These are phyloP conservation scores for Drosophila parabipectinata DNA, from an alignment of 1,140 invertebrate genomes.

Conservation along the genomic window DNA sequence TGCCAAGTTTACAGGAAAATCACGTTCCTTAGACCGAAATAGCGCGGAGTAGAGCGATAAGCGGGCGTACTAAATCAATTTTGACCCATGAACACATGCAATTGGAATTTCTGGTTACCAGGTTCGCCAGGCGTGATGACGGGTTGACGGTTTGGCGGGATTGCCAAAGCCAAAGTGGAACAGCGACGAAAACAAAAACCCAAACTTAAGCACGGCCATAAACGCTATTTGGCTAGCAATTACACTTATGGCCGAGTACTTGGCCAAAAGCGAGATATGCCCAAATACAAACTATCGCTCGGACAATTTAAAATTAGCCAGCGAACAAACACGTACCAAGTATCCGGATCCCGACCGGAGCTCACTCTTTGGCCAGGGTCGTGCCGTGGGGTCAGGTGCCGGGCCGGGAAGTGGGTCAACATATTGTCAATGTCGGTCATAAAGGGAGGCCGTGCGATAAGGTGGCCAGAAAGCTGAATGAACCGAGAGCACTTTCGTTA, in stretches of 20 bases:
- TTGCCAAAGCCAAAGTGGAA: conserved; percentile 27
- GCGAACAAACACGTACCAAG: conserved; percentile 24
- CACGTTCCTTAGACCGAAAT: conserved; percentile 44
- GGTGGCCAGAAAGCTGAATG: conserved; percentile 43
- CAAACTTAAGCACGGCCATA: conserved; percentile 53
- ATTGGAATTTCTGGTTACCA: conserved; percentile 48
- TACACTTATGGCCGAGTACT: conserved; percentile 26
- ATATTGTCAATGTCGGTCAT: conserved; percentile 41
- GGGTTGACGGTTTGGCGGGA: neutral
- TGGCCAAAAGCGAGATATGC: conserved; percentile 16
- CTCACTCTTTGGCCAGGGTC: conserved; percentile 12
- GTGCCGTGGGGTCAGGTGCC: conserved; percentile 7
- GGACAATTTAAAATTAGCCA: conserved; percentile 13
- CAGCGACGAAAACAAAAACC: conserved; percentile 26
- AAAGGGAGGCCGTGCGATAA: conserved; percentile 33
- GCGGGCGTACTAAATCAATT: conserved; percentile 43
- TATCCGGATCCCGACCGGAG: conserved; percentile 8
- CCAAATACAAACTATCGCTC: conserved; percentile 10
- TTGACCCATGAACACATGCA: conserved; percentile 57
- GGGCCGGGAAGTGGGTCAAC: conserved; percentile 34
- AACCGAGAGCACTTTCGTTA: conserved; percentile 15
- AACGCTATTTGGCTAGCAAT: conserved; percentile 40
- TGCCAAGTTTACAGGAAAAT: conserved; percentile 36
- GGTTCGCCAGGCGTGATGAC: neutral
- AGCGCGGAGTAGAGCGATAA: conserved; percentile 35